Evolutionary conservation across 2,113 vertebrate genomes (phyloP), one percentile per base, ranked within the genome.

Genomic region (Carassius carassius): DNA sequence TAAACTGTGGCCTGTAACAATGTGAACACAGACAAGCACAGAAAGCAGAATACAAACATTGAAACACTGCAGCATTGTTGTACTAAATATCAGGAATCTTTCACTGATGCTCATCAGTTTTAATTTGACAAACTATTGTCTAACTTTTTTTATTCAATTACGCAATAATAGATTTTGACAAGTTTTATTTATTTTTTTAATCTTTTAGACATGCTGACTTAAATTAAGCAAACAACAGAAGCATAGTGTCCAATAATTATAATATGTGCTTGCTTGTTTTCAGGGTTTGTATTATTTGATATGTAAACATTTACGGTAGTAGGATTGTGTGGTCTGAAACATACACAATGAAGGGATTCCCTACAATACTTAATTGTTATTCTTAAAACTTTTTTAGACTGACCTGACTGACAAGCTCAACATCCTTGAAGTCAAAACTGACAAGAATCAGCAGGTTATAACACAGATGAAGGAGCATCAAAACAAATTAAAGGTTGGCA

Each of bases 391-490:
- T 1, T 67, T 81, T 1, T 87, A 99, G 97, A 62, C 73, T 0
- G 90, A 86, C 3, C 87, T 98, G 90, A 95, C 88, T 85, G 82
- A 91, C 4, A 95, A 92, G 21, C 85, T 98, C 25, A 0, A 0
- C 5, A 7, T 94, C 58, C 89, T 96, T 86, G 89, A 94, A 0
- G 84, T 78, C 16, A 96, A 97, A 84, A 92, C 93, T 13, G 90
- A 83, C 0, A 95, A 90, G 41, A 94, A 95, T 2, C 23, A 85
- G 0, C 89, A 0, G 3, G 91, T 94, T 0, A 63, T 96, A 65
- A 90, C 69, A 4, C 89, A 94, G 0, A 93, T 98, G 90, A 91
- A 47, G 79, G 69, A 74, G 11, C 91, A 89, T 21, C 94, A 96
- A 85, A 88, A 5, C 78, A 92, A 92, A 4, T 37, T 96, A 0